Base-by-base conservation (phyloP, 2,797 vertebrate species). In the Hoplostethus mediterraneus region DNA sequence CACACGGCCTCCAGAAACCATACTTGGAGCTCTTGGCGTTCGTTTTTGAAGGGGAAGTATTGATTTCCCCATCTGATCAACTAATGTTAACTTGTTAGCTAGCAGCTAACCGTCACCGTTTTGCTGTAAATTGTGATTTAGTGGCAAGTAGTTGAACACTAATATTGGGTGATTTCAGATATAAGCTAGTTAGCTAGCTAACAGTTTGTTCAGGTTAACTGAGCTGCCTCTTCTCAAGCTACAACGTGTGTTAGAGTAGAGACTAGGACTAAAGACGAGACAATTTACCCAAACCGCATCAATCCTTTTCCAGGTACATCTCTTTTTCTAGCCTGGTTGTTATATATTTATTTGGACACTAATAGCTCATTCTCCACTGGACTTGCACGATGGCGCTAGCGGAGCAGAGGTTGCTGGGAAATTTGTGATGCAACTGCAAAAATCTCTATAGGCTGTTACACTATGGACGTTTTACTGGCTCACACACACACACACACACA, bases 281-380 rank as follows among this genome's bases (percentile, higher is more conserved):
- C 33, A 5, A 4, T 33, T 33, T 33, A 33, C 33, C 33, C 33
- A 5, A 3, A 2, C 54, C n/a, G 48, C 79, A 70, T 42, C 75
- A 33, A 2, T 66, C 54, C 33, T 63, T 38, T 48, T 67, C 63
- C 63, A 68, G 69, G 56, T 38, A 56, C 60, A 11, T 0, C 36
- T 9, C 55, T 30, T 58, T 63, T 71, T 73, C 64, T 58, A 56
- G 45, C 21, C 63, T 25, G 14, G 56, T 45, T 56, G 66, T 40
- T 66, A 4, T 30, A 16, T 57, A 53, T 75, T 69, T 75, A 49
- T 67, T 64, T 61, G 64, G 9, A 40, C 42, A 30, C 36, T 21
- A 21, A 28, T 16, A 28, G 9, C 30, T 8, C 49, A 38, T 56
- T 13, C 48, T 33, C 42, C 54, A 3, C 10, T 12, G 53, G 56